Evolutionary conservation across 2,888 invertebrate species (phyloP), one percentile per base, ranked within the genome.

Genomic region (Acanthosepion lycidas): DNA sequence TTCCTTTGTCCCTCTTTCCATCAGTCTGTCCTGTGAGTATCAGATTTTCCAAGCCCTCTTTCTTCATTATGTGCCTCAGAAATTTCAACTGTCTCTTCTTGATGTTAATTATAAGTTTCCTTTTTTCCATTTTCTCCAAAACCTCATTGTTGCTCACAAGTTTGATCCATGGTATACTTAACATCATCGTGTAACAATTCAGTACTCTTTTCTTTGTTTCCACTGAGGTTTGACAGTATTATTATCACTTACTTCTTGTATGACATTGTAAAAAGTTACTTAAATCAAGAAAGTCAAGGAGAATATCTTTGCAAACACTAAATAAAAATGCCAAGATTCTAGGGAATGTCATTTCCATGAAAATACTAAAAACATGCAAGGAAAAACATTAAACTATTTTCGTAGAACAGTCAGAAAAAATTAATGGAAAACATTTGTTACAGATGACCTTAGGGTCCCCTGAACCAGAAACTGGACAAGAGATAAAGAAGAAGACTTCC

Each of bases 391-490:
- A 5, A n/a, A 33, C 78, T 78, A 78, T 78, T 78, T 78, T 78
- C n/a, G 78, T 78, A 15, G 78, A 78, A 78, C 78, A 78, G 78
- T 78, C 78, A 18, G 78, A 33, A 78, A 78, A 78, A n/a, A 23
- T 42, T n/a, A 78, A 78, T 78, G 78, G 78, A 78, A 78, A 78
- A 33, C 78, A 78, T 78, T 78, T 78, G 78, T 78, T n/a, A 33
- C n/a, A 78, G 78, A 78, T 78, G 78, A 78, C 78, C 78, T 78
- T n/a, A n/a, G 78, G 78, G 78, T 78, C 78, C n/a, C n/a, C n/a
- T 33, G 78, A 78, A 78, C 78, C 33, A 78, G n/a, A 78, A 33
- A 33, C 78, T 78, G 33, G 12, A 78, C 78, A 15, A 78, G 78
- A 78, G 78, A 78, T 78, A n/a, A 78, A n/a, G 78, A 78, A 78